These are phyloP conservation scores for Halichoeres trimaculatus DNA, from an alignment of 2,113 vertebrate species.

Conservation along the genomic window DNA sequence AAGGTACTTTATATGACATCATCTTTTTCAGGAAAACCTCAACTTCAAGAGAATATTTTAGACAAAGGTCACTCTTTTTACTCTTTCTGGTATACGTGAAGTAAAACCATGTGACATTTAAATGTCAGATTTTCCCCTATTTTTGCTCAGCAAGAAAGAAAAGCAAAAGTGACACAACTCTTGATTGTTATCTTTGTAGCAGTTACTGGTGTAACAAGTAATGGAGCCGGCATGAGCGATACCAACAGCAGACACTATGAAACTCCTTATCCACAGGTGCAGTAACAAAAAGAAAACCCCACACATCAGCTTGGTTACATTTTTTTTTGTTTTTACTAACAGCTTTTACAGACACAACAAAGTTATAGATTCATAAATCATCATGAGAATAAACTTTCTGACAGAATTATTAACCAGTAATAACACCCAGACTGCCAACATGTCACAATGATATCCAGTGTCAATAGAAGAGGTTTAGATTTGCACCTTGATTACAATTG, in stretches of 20 bases:
- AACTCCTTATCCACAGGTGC: slow-evolving; percentile 13
- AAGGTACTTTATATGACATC: slow-evolving; percentile 15
- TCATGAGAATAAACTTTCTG: slow-evolving; percentile 14
- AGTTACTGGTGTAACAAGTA: slow-evolving; percentile 28
- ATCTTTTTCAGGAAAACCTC: slow-evolving; percentile 9
- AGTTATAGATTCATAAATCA: slow-evolving; percentile 36
- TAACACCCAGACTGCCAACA: slow-evolving; percentile 24
- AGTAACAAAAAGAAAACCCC: slow-evolving; percentile 28
- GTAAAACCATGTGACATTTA: slow-evolving; percentile 17
- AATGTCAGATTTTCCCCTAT: slow-evolving; percentile 9
- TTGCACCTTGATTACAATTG: slow-evolving; percentile 38
- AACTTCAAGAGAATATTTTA: background rate
- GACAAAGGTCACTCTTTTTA: background rate
- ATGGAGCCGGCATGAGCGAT: slow-evolving; percentile 13
- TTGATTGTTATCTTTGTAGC: background rate
- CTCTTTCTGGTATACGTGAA: background rate
- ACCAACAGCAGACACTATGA: slow-evolving; percentile 3
- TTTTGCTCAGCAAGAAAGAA: background rate
- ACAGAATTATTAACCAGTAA: slow-evolving; percentile 37
- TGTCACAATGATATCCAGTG: slow-evolving; percentile 28
- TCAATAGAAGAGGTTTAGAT: slow-evolving; percentile 8
- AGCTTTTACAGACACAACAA: slow-evolving; percentile 42
- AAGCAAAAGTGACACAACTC: background rate
- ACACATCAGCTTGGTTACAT: slow-evolving; percentile 25
- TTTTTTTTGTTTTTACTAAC: slow-evolving; percentile 21